phyloP scores from a whole-genome alignment of 2,888 invertebrate species.

The Dromius quadrimaculatus region DNA sequence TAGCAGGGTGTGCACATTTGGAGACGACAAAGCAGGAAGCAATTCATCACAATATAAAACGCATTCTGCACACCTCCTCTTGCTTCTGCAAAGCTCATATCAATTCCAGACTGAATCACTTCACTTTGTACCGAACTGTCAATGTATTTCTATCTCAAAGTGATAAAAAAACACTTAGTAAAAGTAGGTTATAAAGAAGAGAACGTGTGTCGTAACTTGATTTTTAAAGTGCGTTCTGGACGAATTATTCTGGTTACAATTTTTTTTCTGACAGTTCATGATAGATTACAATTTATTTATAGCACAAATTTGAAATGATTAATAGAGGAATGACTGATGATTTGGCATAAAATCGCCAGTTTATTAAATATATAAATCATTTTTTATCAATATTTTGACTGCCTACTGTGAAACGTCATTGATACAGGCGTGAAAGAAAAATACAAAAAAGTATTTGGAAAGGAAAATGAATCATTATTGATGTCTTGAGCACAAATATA shows the following conservation, averaged over 20 bases:
- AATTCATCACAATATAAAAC: slow-evolving; percentile 25
- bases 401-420: no score
- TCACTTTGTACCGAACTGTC: no score
- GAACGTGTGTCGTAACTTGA: no score
- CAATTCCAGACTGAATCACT: slow-evolving; percentile 11
- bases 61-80: slow-evolving; percentile 4
- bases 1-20: slow-evolving; percentile 11
- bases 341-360: slow-evolving; percentile 2
- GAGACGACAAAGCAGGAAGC: slow-evolving; percentile 13
- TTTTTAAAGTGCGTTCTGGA: no score
- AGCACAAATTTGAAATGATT: slow-evolving; percentile 17
- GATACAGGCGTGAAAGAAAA: no score
- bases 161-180: no score
- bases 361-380: slow-evolving; percentile 31
- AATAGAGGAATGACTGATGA: slow-evolving; percentile 6
- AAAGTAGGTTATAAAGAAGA: no score
- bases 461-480: no score
- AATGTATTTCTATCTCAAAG: no score
- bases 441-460: no score
- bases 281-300: slow-evolving; percentile 4
- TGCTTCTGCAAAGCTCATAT: neutral
- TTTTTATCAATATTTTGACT: neutral
- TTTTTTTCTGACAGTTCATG: slow-evolving; percentile 16
- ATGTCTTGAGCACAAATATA: no score
- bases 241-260: no score